Evolutionary conservation across 2,797 vertebrate genomes (phyloP).

Genomic region (Scolopax bukidnonensis): DNA sequence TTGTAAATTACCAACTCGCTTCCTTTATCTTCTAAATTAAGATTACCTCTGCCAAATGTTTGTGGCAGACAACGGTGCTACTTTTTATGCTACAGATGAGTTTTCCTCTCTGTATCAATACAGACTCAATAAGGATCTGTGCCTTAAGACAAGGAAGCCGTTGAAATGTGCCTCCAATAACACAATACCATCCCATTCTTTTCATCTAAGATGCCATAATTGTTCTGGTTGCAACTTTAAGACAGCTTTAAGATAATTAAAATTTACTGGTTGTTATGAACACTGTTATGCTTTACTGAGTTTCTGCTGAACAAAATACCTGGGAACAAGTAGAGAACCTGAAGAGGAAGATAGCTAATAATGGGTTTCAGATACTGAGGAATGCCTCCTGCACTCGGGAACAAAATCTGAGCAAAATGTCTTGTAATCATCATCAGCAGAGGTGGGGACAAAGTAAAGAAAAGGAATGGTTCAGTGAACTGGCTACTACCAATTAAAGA

Average conservation of each 20-base stretch:
- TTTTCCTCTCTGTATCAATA: slow-evolving; percentile 28
- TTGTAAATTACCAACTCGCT: slow-evolving; percentile 16
- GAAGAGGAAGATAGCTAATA: slow-evolving; percentile 32
- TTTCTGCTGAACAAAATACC: slow-evolving; percentile 48
- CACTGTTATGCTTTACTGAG: slow-evolving; percentile 53
- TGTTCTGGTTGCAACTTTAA: slow-evolving; percentile 56
- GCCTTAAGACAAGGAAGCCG: slow-evolving; percentile 25
- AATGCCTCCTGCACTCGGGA: slow-evolving; percentile 35
- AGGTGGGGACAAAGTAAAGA: background rate
- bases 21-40: slow-evolving; percentile 59
- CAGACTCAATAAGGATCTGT: background rate
- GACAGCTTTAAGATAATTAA: slow-evolving; percentile 62
- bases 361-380: slow-evolving; percentile 38
- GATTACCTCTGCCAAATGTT: slow-evolving; percentile 61
- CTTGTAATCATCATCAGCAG: slow-evolving; percentile 8
- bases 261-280: slow-evolving; percentile 54
- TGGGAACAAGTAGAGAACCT: slow-evolving; percentile 42
- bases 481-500: slow-evolving; percentile 25
- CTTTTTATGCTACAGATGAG: slow-evolving; percentile 52
- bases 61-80: slow-evolving; percentile 48
- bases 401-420: slow-evolving; percentile 16
- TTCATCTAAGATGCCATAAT: slow-evolving; percentile 60
- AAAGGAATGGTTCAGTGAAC: slow-evolving; percentile 34
- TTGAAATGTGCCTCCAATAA: slow-evolving; percentile 30
- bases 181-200: slow-evolving; percentile 45